These are phyloP conservation scores for Mobula hypostoma DNA, from an alignment of 2,113 vertebrate species.

Conservation along the genomic window DNA sequence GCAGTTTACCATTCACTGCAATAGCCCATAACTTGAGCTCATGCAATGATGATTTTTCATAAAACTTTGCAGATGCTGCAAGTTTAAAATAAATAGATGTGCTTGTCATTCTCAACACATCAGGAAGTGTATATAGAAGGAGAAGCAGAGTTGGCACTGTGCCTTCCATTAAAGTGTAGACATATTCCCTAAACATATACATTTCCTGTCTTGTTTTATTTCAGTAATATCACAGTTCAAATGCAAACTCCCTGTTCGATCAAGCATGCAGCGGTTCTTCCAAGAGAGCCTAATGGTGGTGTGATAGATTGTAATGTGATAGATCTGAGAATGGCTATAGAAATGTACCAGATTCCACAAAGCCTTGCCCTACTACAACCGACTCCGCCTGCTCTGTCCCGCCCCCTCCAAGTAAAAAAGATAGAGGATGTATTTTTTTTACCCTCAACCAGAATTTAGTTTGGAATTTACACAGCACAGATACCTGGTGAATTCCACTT, in stretches of 20 bases:
- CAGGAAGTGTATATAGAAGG: too few relatives aligned
- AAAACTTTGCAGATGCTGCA: too few relatives aligned
- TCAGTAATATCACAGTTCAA: background rate
- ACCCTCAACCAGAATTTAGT: background rate
- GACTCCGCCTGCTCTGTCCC: background rate
- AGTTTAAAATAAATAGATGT: too few relatives aligned
- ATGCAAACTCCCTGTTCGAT: background rate
- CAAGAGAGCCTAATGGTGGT: background rate
- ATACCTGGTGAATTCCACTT: background rate
- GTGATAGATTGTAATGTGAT: background rate
- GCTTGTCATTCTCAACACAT: too few relatives aligned
- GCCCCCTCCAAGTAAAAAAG: background rate
- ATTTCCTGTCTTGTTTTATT: background rate
- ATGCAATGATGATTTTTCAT: too few relatives aligned
- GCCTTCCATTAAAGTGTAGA: too few relatives aligned
- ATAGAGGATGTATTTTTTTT: background rate
- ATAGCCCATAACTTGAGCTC: background rate
- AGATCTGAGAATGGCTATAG: background rate
- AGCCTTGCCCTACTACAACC: background rate
- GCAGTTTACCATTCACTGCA: background rate
- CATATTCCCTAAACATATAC: too few relatives aligned
- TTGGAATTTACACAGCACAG: background rate
- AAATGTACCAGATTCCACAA: background rate
- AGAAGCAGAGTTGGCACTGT: too few relatives aligned
- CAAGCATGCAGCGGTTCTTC: background rate